Percentiles rank a stretch among this genome's conserved stretches.
phyloP scores from a whole-genome alignment of 2,888 invertebrate genomes.

The Palloptera scutellata region DNA sequence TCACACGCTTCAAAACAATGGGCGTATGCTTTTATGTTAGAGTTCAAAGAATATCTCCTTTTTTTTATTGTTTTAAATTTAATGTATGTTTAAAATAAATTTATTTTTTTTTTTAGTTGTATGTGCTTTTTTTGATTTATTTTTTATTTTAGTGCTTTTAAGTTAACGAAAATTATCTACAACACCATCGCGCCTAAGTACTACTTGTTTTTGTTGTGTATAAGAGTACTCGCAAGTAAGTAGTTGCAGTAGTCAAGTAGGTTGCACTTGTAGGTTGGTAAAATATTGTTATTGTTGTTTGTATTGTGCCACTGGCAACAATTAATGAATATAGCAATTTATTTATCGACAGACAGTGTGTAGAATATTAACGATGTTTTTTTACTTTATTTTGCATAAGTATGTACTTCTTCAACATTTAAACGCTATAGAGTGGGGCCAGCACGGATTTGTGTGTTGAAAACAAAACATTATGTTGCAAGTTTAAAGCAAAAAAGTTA shows the following conservation, averaged over 20 bases:
- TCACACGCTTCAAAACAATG: background rate
- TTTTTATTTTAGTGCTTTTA: too few relatives aligned
- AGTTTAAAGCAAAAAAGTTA: too few relatives aligned
- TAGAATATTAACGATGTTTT: conserved; percentile 17
- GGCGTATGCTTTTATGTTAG: background rate
- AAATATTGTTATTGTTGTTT: background rate
- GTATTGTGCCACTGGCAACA: conserved; percentile 2
- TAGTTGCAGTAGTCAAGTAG: conserved; percentile 2
- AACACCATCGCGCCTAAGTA: too few relatives aligned
- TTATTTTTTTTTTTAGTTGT: too few relatives aligned
- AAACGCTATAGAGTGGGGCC: too few relatives aligned
- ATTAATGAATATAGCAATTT: conserved; percentile 42
- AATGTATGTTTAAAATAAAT: too few relatives aligned
- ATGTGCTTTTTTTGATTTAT: too few relatives aligned
- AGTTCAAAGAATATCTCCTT: background rate
- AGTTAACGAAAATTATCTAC: too few relatives aligned
- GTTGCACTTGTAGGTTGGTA: background rate
- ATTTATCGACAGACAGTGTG: conserved; percentile 38
- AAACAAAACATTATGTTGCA: too few relatives aligned
- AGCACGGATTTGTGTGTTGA: too few relatives aligned
- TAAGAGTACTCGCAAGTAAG: too few relatives aligned
- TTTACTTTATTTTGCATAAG: background rate
- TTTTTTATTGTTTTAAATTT: too few relatives aligned
- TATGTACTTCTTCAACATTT: background rate
- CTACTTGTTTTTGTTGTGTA: background rate